Conservation (phyloP, 92 coral and sea anemone genomes). For the Nematostella vectensis region DNA sequence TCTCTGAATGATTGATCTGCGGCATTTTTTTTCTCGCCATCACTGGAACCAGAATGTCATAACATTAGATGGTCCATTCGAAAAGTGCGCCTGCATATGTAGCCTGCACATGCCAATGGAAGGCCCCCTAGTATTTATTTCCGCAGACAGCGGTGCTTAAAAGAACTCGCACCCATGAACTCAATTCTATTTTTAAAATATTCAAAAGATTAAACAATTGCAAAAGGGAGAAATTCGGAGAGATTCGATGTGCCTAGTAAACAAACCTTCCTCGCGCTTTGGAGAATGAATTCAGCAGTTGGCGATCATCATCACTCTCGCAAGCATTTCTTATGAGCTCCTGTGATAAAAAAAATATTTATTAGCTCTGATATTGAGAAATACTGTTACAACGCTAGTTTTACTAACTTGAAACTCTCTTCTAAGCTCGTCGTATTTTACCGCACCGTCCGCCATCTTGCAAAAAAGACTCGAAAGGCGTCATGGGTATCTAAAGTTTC, state of each 20-base stretch:
- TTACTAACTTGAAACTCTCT: not conserved
- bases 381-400: not conserved
- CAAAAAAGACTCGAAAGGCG: not conserved
- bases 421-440: not conserved
- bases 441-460: constrained; percentile 1
- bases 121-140: too few relatives aligned
- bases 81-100: too few relatives aligned
- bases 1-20: constrained; percentile 93
- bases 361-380: not conserved
- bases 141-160: too few relatives aligned
- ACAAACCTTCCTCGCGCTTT: not conserved
- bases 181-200: not conserved
- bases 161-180: too few relatives aligned
- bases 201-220: too few relatives aligned
- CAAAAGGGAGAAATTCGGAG: too few relatives aligned
- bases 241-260: too few relatives aligned
- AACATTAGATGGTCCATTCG: not conserved
- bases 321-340: not conserved
- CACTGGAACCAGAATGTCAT: constrained; percentile 31
- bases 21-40: constrained; percentile 67
- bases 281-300: not conserved
- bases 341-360: not conserved
- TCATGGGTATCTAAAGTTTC: too few relatives aligned
- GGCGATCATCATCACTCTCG: not conserved
- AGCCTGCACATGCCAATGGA: too few relatives aligned